A percentile compares a stretch with the other conserved stretches of the same genome.
phyloP scores from a whole-genome alignment of 2,113 vertebrate genomes.

The Suricata suricatta region DNA sequence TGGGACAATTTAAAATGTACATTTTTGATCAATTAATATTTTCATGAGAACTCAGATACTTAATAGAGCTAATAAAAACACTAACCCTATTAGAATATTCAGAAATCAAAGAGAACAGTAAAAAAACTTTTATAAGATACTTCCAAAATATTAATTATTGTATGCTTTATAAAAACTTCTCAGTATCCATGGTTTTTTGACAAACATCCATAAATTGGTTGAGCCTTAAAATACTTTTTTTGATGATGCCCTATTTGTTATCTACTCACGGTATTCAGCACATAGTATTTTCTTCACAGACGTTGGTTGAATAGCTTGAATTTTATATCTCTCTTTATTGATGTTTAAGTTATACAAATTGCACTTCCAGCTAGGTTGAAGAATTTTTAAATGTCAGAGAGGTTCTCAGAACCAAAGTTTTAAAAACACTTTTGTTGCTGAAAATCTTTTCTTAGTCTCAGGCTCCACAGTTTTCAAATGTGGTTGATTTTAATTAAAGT shows the following conservation, averaged over 20 bases:
- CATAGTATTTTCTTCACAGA: neutral
- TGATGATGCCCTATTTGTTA: neutral
- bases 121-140: constrained; percentile 19
- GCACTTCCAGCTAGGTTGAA: neutral
- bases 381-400: constrained; percentile 2
- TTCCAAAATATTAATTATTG: neutral
- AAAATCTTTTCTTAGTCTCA: constrained; percentile 53
- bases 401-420: constrained; percentile 3
- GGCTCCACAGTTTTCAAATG: constrained; percentile 48
- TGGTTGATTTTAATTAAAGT: constrained; percentile 77
- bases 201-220: neutral
- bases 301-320: neutral
- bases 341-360: constrained; percentile 32
- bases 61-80: constrained; percentile 30
- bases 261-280: neutral
- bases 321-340: constrained; percentile 1
- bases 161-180: neutral
- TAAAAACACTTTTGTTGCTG: neutral
- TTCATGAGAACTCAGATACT: neutral
- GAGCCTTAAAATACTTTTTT: neutral
- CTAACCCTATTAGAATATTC: constrained; percentile 2
- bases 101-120: constrained; percentile 34
- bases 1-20: constrained; percentile 16
- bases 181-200: neutral
- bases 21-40: constrained; percentile 26